phyloP scores from a whole-genome alignment of 2,113 vertebrate genomes.

The Callipepla squamata region DNA sequence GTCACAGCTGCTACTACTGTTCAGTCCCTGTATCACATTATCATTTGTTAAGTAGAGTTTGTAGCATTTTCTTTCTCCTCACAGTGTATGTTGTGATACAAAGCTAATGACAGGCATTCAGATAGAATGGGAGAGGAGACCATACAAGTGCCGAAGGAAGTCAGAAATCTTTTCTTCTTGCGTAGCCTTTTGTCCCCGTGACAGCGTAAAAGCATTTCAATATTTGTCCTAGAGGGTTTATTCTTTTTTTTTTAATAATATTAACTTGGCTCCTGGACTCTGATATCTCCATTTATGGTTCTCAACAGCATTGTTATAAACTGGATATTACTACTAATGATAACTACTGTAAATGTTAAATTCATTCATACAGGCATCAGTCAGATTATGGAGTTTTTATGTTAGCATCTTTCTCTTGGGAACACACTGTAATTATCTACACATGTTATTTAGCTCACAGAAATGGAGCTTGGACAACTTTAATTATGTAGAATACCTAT shows the following conservation, averaged over 20 bases:
- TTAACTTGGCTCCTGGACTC: neutral
- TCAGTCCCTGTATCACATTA: neutral
- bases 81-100: neutral
- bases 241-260: neutral
- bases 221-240: neutral
- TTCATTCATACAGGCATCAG: neutral
- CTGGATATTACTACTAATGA: neutral
- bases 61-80: neutral
- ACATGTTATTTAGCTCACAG: constrained; percentile 7
- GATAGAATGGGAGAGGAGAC: neutral
- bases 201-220: constrained; percentile 7
- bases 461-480: neutral
- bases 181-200: neutral
- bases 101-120: neutral
- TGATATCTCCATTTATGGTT: neutral
- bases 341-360: neutral
- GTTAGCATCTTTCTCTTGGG: neutral
- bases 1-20: neutral
- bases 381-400: neutral
- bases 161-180: neutral
- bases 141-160: neutral
- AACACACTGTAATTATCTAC: neutral
- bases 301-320: neutral
- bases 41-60: neutral
- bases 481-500: constrained; percentile 23